Evolutionary conservation across 2,888 invertebrate genomes (phyloP).

Genomic region (Drosophila buzzatii): DNA sequence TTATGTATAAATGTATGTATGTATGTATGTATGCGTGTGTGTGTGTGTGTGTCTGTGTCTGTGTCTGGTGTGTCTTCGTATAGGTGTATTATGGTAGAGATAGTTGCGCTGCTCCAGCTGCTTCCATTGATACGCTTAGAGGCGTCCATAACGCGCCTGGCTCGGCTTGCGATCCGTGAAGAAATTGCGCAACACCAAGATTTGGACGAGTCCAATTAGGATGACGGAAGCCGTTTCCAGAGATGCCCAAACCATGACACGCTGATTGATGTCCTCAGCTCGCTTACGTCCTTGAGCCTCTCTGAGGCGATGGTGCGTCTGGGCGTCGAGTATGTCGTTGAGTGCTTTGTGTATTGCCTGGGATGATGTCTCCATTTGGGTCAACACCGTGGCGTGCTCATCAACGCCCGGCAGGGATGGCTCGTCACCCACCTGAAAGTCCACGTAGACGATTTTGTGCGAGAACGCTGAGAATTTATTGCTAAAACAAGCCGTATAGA

Average conservation of each 20-base stretch:
- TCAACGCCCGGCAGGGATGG: conserved; percentile 91
- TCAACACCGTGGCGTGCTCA: conserved; percentile 96
- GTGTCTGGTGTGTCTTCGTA: background rate
- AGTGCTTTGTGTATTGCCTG: conserved; percentile 95
- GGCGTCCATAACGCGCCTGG: conserved; percentile 83
- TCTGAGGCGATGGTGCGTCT: conserved; percentile 97
- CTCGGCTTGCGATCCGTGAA: conserved; percentile 90
- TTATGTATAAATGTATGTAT: conserved; percentile 15
- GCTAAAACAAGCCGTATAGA: conserved; percentile 97
- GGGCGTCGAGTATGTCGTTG: conserved; percentile 95
- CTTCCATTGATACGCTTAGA: conserved; percentile 54
- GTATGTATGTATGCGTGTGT: conserved; percentile 2
- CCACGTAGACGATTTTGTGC: conserved; percentile 99
- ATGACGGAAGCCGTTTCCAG: conserved; percentile 94
- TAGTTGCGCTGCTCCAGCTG: conserved; percentile 10
- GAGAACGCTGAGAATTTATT: conserved; percentile 99
- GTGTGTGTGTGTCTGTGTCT: conserved; percentile 1
- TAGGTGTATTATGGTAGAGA: conserved; percentile 36
- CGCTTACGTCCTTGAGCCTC: conserved; percentile 97
- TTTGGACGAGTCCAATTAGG: conserved; percentile 95
- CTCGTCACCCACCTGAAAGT: conserved; percentile 98
- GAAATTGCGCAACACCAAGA: conserved; percentile 95
- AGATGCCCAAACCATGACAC: conserved; percentile 97
- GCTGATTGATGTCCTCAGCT: conserved; percentile 98
- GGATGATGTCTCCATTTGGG: conserved; percentile 97